phyloP scores from a whole-genome alignment of 2,113 vertebrate genomes.

The Tautogolabrus adspersus region DNA sequence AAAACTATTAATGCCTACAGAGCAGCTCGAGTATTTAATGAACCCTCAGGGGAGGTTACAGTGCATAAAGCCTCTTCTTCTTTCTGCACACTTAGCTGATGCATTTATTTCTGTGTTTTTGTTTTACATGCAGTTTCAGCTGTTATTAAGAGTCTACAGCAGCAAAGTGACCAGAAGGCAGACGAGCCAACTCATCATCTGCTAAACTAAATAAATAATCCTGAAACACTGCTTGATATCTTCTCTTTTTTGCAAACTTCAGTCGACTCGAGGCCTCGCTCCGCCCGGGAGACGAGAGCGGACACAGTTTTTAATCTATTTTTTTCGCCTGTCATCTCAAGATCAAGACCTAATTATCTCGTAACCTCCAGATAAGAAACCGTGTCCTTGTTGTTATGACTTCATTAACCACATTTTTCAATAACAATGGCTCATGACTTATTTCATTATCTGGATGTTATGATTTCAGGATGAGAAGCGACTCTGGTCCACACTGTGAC shows the following conservation, averaged over 20 bases:
- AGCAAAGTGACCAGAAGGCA: not conserved
- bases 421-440: not conserved
- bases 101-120: not conserved
- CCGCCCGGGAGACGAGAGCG: not conserved
- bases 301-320: not conserved
- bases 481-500: not conserved
- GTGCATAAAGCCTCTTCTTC: not conserved
- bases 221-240: not conserved
- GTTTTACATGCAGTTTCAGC: not conserved
- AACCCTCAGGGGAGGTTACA: not conserved
- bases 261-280: not conserved
- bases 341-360: conserved; percentile 40
- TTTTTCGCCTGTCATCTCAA: conserved; percentile 7
- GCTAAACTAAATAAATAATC: not conserved
- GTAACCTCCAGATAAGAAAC: not conserved
- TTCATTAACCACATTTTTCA: not conserved
- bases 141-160: not conserved
- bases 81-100: not conserved
- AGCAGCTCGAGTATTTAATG: not conserved
- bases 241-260: not conserved
- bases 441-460: conserved; percentile 10
- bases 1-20: not conserved
- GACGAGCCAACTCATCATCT: not conserved
- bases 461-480: not conserved
- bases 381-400: conserved; percentile 15